phyloP scores from a whole-genome alignment of 2,888 invertebrate genomes.

The Tetragnatha montana region DNA sequence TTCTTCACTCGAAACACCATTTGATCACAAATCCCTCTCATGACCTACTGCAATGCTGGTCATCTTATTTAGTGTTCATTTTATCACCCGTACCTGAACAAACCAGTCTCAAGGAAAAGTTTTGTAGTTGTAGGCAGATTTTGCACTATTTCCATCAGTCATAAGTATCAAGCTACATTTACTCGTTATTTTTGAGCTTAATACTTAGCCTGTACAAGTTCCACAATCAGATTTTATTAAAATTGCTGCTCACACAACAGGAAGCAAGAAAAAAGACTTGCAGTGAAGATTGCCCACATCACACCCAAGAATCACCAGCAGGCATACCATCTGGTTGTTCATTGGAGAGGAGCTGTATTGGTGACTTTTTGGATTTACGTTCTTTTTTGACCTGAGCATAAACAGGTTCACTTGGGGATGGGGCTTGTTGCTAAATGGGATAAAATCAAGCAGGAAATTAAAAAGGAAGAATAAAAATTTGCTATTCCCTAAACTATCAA shows the following conservation, averaged over 20 bases:
- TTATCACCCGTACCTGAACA: conserved; percentile 66
- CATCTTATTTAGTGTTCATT: conserved; percentile 28
- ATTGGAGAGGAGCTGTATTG: conserved; percentile 48
- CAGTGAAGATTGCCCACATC: conserved; percentile 30
- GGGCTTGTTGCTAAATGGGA: conserved; percentile 56
- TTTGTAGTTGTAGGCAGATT: conserved; percentile 15
- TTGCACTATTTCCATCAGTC: conserved; percentile 12
- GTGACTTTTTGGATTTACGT: conserved; percentile 78
- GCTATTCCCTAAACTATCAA: too few relatives aligned
- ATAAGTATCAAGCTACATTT: conserved; percentile 19
- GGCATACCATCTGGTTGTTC: conserved; percentile 70
- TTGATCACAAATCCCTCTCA: conserved; percentile 35
- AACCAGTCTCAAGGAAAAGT: conserved; percentile 55
- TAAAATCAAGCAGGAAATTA: too few relatives aligned
- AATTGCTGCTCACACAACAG: conserved; percentile 41
- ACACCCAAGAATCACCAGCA: conserved; percentile 73
- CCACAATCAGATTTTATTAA: conserved; percentile 21
- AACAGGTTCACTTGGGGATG: conserved; percentile 80
- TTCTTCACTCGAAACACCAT: conserved; percentile 58
- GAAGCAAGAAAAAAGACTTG: conserved; percentile 58
- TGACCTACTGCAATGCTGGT: conserved; percentile 38
- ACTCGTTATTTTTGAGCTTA: conserved; percentile 22
- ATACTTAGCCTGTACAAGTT: conserved; percentile 1
- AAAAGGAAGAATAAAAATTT: too few relatives aligned
- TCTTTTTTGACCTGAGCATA: conserved; percentile 83